Evolutionary conservation across 2,888 invertebrate species (phyloP), one percentile per base, ranked within the genome.

Genomic region (Palloptera scutellata): DNA sequence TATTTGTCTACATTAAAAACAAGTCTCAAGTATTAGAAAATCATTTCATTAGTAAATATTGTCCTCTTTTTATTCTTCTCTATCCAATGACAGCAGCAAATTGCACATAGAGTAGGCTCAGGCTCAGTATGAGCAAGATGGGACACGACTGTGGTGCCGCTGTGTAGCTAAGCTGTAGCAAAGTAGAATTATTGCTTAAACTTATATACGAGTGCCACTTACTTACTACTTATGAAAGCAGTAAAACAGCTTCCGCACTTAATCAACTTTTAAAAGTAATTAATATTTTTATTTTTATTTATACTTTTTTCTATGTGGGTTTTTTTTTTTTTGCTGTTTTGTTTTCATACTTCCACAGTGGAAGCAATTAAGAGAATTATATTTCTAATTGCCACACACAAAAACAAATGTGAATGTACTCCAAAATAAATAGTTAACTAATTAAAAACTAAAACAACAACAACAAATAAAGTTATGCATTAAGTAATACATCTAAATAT

Each of bases 241-340:
- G 77, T 73, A 72, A 55, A 71, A 73, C 77, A 74, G 79, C 81
- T 81, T 79, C 78, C 81, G 77, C 70, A 65, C 77, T 69, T 72
- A 68, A 68, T 61, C 64, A 58, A 65, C 61, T 68, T 68, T 67
- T 60, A 55, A 64, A 64, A 68, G 58, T 68, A 68, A 68, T 68
- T 64, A 68, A 63, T 67, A 19, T 67, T 67, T 58, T 52, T 58
- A 42, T 66, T 61, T 54, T 48, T 51, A 51, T 61, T 55, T 52
- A n/a, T n/a, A n/a, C 51, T 59, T 52, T 43, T 40, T 30, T 20
- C n/a, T 45, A 30, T 30, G 30, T 30, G 30, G 30, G n/a, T n/a
- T n/a, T n/a, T 30, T 30, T 30, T 30, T 30, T 30, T 30, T 30
- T 30, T 4, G 6, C 30, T 30, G n/a, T n/a, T n/a, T n/a, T n/a